Evolutionary conservation across 2,888 invertebrate genomes (phyloP).

Genomic region (Reticulitermes lucifugus): DNA sequence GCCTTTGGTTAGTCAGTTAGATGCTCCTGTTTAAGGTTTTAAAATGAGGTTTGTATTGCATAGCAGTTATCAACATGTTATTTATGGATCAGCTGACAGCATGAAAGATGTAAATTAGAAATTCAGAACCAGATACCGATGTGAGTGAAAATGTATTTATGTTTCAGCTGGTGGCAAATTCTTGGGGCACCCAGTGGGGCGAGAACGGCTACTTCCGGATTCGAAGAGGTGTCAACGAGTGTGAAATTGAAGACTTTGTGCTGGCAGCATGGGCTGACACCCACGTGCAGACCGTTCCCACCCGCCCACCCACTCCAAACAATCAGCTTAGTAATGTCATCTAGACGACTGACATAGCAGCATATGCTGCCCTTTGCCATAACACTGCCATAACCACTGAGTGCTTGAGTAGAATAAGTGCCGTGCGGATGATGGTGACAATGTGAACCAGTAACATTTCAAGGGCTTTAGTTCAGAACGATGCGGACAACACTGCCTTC

Average conservation of each 20-base stretch:
- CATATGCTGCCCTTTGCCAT: background rate
- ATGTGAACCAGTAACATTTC: background rate
- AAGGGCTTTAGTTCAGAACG: background rate
- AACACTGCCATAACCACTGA: slow-evolving; percentile 27
- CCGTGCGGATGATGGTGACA: background rate
- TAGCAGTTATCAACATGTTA: background rate
- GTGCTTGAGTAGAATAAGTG: background rate
- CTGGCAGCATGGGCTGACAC: slow-evolving; percentile 79
- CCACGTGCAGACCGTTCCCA: slow-evolving; percentile 28
- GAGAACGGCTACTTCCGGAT: slow-evolving; percentile 93
- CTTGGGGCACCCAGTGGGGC: slow-evolving; percentile 94
- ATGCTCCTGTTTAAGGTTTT: too few species aligned
- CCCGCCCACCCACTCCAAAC: background rate
- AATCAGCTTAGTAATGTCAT: slow-evolving; percentile 39
- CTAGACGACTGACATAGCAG: background rate
- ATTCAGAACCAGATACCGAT: background rate
- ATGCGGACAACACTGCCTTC: too few species aligned
- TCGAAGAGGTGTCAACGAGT: slow-evolving; percentile 84
- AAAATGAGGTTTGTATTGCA: background rate
- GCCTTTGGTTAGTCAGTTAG: too few species aligned
- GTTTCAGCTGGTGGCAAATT: slow-evolving; percentile 89
- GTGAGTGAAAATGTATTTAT: background rate
- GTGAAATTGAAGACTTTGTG: slow-evolving; percentile 91
- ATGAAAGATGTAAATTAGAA: background rate
- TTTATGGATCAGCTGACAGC: background rate